phyloP scores from a whole-genome alignment of 2,797 vertebrate species.

The Premnoplex brunnescens region DNA sequence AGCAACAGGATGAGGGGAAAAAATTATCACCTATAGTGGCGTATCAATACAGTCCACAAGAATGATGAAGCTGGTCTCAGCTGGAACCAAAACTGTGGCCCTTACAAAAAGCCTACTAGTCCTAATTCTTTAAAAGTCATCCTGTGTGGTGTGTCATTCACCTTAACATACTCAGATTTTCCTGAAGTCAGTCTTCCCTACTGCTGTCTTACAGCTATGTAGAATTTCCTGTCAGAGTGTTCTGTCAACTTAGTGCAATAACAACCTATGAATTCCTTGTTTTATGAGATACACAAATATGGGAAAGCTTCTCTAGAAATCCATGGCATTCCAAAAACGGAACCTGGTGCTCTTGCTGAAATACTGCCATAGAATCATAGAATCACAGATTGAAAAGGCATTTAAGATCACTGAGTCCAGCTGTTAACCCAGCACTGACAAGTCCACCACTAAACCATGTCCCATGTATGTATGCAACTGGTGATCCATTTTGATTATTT shows the following conservation, averaged over 20 bases:
- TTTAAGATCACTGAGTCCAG: not conserved
- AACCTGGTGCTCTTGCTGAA: not conserved
- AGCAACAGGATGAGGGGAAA: not conserved
- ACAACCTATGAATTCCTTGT: accelerated
- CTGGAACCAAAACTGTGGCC: not conserved
- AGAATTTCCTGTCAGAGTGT: not conserved
- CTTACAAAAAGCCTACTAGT: not conserved
- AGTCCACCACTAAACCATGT: not conserved
- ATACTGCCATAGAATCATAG: not conserved
- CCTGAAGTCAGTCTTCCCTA: not conserved
- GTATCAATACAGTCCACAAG: not conserved
- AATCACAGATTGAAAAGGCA: not conserved
- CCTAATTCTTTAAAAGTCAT: not conserved
- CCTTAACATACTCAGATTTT: not conserved
- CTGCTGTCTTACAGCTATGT: not conserved
- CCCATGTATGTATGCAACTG: not conserved
- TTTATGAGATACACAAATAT: accelerated
- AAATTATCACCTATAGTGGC: not conserved
- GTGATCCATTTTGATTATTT: not conserved
- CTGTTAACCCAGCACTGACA: not conserved
- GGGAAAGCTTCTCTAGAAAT: not conserved
- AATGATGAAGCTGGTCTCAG: not conserved
- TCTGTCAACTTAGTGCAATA: not conserved
- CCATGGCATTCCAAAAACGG: not conserved
- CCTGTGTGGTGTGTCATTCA: not conserved